Evolutionary conservation across 2,113 vertebrate genomes (phyloP), one percentile per base, ranked within the genome.

Genomic region (Ptychochromis oligacanthus): DNA sequence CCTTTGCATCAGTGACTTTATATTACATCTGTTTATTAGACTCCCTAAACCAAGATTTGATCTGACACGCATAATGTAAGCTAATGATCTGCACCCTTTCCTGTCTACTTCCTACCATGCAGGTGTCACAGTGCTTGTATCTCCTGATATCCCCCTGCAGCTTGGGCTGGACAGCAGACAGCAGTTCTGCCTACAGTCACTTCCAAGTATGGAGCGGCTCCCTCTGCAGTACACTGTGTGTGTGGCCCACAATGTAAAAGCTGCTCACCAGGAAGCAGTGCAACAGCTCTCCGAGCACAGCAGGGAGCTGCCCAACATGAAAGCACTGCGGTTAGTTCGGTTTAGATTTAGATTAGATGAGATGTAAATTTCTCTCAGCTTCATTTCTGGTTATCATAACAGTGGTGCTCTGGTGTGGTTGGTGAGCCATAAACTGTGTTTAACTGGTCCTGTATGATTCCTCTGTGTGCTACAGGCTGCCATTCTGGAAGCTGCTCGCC

Each of bases 161-260:
- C 93, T 98, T 57, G 96, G 96, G 0, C 18, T 98, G 84, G 96
- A 97, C 84, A 96, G 94, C 81, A 83, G 94, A 2, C 86, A 88
- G 75, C 96, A 96, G 6, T 96, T 97, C 93, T 98, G 97, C 94
- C 94, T 98, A 83, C 96, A 96, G 87, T 95, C 94, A 0, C 91
- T 93, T 2, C 91, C 92, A 3, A 96, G 95, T 7, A 88, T 93
- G 52, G 90, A 95, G 5, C 94, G 82, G 0, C 84, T 87, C 14
- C 91, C 96, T 3, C 92, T 98, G 78, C 95, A 90, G 59, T 98
- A 98, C 93, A 96, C 86, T 0, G 95, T 98, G 80, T 98, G 97
- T 4, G 84, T 96, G 89, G 96, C 96, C 60, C 80, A 88, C 0
- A 90, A 96, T 2, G 77, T 97, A 8, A 95, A 85, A 4, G 87